Base-by-base conservation (phyloP, 1,140 invertebrate genomes). In the Aphaenogaster ashmeadi region DNA sequence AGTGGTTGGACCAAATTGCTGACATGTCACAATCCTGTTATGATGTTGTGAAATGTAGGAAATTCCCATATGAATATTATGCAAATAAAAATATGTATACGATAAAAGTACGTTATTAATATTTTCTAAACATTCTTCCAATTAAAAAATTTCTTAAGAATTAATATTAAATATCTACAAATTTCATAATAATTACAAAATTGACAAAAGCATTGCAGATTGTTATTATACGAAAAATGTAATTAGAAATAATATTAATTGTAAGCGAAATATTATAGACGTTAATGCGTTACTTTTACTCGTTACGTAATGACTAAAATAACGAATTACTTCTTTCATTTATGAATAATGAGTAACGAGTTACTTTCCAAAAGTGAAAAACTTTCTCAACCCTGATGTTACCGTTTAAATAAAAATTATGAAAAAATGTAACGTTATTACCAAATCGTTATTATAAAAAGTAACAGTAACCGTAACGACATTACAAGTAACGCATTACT, bases 41-140 rank as follows among this genome's bases (percentile, higher is more conserved):
- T 15, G 36, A 41, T 44, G 33, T 85, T 47, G 4, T 18, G 2
- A 56, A 62, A 41, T 27, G 38, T 81, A 81, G 11, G 2, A n/a
- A 54, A 44, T 64, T 64, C 15, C 13, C 64, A 77, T 75, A 47
- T 38, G 1, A 18, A 50, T 64, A 77, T 85, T 85, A 64, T 64
- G 18, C 21, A 50, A 85, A 77, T 83, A 47, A 83, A 71, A 58
- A 60, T 72, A 72, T 74, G n/a, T 83, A 81, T 58, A 72, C n/a
- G 7, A 58, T 58, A 33, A n/a, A 44, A 36, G 7, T 27, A 1
- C 1, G 18, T 58, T 58, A 58, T 71, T 18, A 27, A 44, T 47
- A 58, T 33, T 44, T 72, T 56, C 1, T 52, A 66, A 52, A 67
- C 41, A 41, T 54, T 33, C 9, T n/a, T 11, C 4, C 7, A 52